Percentiles rank a stretch among this genome's conserved stretches.
These are phyloP conservation scores for Coregonus clupeaformis DNA, from an alignment of 2,113 vertebrate species.

Conservation along the genomic window DNA sequence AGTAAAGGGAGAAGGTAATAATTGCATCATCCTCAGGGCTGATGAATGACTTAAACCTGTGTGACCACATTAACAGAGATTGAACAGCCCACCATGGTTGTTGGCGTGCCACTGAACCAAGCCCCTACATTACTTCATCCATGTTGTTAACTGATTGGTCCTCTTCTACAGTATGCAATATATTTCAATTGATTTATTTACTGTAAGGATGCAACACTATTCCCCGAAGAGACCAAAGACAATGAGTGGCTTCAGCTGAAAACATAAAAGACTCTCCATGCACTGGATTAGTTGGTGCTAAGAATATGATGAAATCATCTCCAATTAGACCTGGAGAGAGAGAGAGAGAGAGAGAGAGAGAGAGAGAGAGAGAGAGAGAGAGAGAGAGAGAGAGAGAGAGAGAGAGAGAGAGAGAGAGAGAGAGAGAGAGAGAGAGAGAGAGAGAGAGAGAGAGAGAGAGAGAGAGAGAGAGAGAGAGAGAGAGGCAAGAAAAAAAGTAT, in stretches of 20 bases:
- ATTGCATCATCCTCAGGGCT: not conserved
- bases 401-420: not conserved
- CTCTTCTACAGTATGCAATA: too few relatives aligned
- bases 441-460: not conserved
- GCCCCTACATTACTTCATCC: too few relatives aligned
- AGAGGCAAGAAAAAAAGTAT: slow-evolving; percentile 13
- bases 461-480: not conserved
- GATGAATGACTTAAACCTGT: not conserved
- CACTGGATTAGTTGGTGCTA: not conserved
- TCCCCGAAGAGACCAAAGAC: slow-evolving; percentile 55
- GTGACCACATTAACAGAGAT: not conserved
- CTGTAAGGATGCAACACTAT: slow-evolving; percentile 39
- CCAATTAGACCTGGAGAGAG: not conserved
- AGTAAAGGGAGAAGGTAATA: slow-evolving; percentile 42
- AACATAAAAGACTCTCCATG: slow-evolving; percentile 40
- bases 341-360: not conserved
- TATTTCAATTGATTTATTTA: slow-evolving; percentile 22
- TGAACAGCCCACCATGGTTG: too few relatives aligned
- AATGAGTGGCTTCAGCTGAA: slow-evolving; percentile 57
- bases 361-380: not conserved
- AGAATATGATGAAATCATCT: not conserved
- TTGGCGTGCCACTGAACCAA: too few relatives aligned
- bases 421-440: slow-evolving; percentile 3
- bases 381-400: not conserved
- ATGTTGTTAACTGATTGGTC: not conserved